Evolutionary conservation across 1,140 invertebrate species (phyloP).

Genomic region (Berghia stephanieae): DNA sequence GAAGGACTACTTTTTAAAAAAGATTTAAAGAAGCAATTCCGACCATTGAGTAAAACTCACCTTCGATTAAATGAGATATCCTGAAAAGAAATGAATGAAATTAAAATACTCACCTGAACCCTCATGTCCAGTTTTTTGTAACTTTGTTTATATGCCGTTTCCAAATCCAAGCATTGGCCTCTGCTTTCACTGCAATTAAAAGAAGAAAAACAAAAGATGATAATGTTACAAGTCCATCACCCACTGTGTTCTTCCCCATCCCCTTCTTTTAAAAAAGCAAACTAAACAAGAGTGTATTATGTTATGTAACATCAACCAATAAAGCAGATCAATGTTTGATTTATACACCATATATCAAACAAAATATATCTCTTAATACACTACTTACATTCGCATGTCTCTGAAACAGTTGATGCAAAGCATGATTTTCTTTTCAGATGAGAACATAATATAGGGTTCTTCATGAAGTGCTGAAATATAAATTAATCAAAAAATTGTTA

Average conservation of each 20-base stretch:
- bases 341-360: too few species aligned
- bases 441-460: slow-evolving; percentile 63
- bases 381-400: slow-evolving; percentile 62
- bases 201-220: neutral
- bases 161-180: slow-evolving; percentile 59
- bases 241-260: too few species aligned
- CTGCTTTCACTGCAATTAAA: slow-evolving; percentile 52
- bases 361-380: neutral
- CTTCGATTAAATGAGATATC: too few species aligned
- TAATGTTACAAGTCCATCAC: too few species aligned
- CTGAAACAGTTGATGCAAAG: slow-evolving; percentile 63
- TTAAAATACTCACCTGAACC: slow-evolving; percentile 50
- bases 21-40: too few species aligned
- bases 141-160: slow-evolving; percentile 60
- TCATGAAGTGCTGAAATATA: slow-evolving; percentile 52
- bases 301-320: slow-evolving; percentile 13
- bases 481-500: neutral
- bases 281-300: too few species aligned
- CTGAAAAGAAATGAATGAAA: neutral
- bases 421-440: slow-evolving; percentile 62
- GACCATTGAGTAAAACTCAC: too few species aligned
- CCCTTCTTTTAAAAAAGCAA: too few species aligned
- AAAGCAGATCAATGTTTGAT: too few species aligned
- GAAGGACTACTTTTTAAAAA: too few species aligned
- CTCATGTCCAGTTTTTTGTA: slow-evolving; percentile 61